A percentile compares a stretch with the other conserved stretches of the same genome.
phyloP scores from a whole-genome alignment of 2,113 vertebrate genomes.

The Microcebus griseorufus region DNA sequence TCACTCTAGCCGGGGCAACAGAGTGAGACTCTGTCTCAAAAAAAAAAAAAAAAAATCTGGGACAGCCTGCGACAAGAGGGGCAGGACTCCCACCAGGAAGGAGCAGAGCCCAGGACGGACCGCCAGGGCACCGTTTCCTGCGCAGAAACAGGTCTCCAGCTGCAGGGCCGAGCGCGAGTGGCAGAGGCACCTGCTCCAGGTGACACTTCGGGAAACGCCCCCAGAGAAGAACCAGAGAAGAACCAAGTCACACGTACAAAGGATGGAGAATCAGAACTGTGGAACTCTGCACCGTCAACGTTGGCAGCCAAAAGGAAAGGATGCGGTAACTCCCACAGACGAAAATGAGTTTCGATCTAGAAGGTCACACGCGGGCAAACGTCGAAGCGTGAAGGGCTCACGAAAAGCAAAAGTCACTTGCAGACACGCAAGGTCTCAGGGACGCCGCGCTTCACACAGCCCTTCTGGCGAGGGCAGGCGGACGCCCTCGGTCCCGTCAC shows the following conservation, averaged over 20 bases:
- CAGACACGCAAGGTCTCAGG: not conserved
- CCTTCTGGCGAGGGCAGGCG: not conserved
- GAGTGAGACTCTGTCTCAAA: too few relatives aligned
- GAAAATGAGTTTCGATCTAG: not conserved
- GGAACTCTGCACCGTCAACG: not conserved
- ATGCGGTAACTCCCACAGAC: not conserved
- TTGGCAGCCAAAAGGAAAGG: not conserved
- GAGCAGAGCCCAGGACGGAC: too few relatives aligned
- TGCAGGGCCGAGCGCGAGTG: too few relatives aligned
- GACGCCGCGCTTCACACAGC: rapidly evolving
- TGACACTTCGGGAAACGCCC: too few relatives aligned
- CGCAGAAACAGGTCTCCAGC: not conserved
- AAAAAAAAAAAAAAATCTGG: rapidly evolving
- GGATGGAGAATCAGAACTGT: not conserved
- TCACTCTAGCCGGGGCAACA: too few relatives aligned
- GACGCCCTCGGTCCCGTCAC: too few relatives aligned
- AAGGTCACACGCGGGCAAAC: not conserved
- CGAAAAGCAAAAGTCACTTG: not conserved
- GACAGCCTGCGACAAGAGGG: rapidly evolving
- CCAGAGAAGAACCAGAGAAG: too few relatives aligned
- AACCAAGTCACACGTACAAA: not conserved
- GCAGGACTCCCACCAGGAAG: not conserved
- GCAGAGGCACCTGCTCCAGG: too few relatives aligned
- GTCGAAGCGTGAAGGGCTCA: rapidly evolving
- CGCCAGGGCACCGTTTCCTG: not conserved